These are phyloP conservation scores for Sebastes itinus DNA, from an alignment of 2,797 vertebrate genomes.

Conservation along the genomic window DNA sequence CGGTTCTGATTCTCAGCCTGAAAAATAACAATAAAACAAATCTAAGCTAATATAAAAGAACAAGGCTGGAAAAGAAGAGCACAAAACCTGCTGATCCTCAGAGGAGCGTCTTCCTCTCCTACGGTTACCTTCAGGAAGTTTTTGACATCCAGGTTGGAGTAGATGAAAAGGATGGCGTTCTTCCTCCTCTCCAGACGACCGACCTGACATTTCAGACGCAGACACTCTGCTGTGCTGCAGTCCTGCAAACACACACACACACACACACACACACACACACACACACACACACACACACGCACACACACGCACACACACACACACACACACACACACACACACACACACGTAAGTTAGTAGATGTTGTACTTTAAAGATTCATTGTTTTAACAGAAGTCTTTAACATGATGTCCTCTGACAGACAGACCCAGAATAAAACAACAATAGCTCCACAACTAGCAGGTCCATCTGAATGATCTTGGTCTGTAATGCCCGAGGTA, in stretches of 20 bases:
- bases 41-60: too few relatives aligned
- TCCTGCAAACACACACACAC: constrained; percentile 78
- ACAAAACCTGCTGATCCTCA: too few relatives aligned
- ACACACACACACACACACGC: constrained; percentile 16
- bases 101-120: not conserved
- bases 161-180: constrained; percentile 91
- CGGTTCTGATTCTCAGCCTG: constrained; percentile 93
- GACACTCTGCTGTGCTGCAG: constrained; percentile 85
- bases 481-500: too few relatives aligned
- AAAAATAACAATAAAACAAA: not conserved
- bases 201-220: constrained; percentile 90
- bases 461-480: too few relatives aligned
- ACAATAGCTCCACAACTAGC: too few relatives aligned
- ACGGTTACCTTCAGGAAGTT: constrained; percentile 90
- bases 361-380: too few relatives aligned
- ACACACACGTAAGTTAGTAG: not conserved
- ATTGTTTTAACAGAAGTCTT: too few relatives aligned
- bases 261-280: constrained; percentile 14
- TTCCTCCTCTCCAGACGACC: constrained; percentile 91
- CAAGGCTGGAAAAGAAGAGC: too few relatives aligned
- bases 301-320: constrained; percentile 24
- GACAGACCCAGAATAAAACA: too few relatives aligned
- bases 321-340: constrained; percentile 23
- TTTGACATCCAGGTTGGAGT: constrained; percentile 89
- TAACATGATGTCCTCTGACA: not conserved